Evolutionary conservation across 2,113 vertebrate genomes (phyloP).

Genomic region (Diphyllodes magnificus): DNA sequence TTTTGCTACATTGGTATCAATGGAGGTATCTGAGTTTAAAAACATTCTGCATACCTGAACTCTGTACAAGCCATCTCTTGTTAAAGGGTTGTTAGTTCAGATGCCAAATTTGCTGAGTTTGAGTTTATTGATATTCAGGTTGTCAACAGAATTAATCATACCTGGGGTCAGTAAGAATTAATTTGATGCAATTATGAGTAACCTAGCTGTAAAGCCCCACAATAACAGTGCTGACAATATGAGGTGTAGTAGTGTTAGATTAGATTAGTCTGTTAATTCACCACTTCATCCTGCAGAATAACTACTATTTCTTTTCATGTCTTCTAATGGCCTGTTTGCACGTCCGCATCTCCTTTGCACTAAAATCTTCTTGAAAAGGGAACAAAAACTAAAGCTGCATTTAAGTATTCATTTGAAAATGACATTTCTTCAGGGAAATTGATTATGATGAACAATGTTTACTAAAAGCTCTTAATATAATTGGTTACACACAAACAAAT

Average conservation of each 20-base stretch:
- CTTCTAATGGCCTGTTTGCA: neutral
- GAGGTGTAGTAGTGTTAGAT: neutral
- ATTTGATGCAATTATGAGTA: neutral
- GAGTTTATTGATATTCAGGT: neutral
- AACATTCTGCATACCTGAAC: neutral
- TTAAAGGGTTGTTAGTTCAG: neutral
- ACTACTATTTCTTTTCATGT: neutral
- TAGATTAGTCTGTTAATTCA: neutral
- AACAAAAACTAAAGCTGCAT: neutral
- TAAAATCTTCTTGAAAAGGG: neutral
- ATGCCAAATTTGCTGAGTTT: neutral
- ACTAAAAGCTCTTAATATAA: conserved; percentile 20
- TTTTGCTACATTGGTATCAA: neutral
- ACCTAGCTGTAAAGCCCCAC: neutral
- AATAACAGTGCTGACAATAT: neutral
- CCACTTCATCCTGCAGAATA: neutral
- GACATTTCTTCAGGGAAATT: neutral
- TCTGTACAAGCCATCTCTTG: neutral
- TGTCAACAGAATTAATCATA: neutral
- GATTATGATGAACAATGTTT: neutral
- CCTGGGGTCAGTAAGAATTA: neutral
- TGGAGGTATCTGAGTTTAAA: neutral
- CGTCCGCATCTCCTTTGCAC: neutral
- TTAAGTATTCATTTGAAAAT: conserved; percentile 38
- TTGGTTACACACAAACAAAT: neutral